Percentiles rank a stretch among this genome's conserved stretches.
phyloP scores from a whole-genome alignment of 64 coral and sea anemone species.

The Stichodactyla mertensii region DNA sequence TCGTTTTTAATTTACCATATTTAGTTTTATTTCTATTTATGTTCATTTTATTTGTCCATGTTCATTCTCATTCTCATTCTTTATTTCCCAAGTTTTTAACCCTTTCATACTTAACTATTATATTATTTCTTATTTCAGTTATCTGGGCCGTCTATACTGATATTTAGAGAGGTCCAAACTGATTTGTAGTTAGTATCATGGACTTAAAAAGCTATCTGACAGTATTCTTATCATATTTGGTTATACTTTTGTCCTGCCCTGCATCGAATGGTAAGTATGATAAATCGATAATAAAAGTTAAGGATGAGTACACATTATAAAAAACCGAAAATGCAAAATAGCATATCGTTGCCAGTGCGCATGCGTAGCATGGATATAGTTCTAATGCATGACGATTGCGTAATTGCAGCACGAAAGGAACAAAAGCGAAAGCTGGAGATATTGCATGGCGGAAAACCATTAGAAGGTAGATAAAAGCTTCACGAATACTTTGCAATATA shows the following conservation, averaged over 20 bases:
- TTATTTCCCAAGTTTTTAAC: too few species aligned
- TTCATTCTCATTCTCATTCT: neutral
- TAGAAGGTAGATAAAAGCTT: slow-evolving; percentile 37
- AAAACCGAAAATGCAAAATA: too few species aligned
- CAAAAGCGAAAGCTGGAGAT: slow-evolving; percentile 38
- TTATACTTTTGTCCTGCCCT: neutral
- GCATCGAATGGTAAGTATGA: neutral
- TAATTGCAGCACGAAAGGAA: neutral
- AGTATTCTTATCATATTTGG: neutral
- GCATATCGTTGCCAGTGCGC: too few species aligned
- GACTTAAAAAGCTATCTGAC: neutral
- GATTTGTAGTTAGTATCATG: neutral
- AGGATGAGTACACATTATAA: too few species aligned
- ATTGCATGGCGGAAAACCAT: slow-evolving; percentile 48
- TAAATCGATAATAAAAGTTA: too few species aligned
- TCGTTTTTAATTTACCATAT: neutral
- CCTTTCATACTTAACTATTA: too few species aligned
- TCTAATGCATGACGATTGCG: neutral
- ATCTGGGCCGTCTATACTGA: too few species aligned
- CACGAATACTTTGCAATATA: too few species aligned
- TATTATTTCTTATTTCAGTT: too few species aligned
- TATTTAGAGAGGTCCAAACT: neutral
- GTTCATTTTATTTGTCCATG: neutral
- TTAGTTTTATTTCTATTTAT: neutral
- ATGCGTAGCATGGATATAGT: neutral